Evolutionary conservation across 2,888 invertebrate species (phyloP).

Genomic region (Harmothoe impar): DNA sequence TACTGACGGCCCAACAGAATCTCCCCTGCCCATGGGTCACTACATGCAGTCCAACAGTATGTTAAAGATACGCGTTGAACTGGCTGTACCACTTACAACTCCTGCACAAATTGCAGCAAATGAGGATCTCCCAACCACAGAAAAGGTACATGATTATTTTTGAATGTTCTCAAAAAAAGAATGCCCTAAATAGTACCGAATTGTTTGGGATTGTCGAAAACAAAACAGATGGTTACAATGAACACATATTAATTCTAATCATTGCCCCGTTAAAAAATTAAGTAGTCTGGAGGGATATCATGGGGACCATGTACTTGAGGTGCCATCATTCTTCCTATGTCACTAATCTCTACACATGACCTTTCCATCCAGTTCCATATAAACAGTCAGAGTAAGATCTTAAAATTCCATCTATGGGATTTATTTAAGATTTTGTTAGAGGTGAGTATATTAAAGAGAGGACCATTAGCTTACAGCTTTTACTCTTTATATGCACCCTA

Average conservation of each 20-base stretch:
- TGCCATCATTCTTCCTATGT: no score
- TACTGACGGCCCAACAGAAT: conserved; percentile 81
- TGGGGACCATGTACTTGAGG: no score
- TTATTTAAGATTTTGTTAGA: not conserved
- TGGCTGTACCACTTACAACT: conserved; percentile 79
- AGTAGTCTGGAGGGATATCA: no score
- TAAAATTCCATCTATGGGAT: not conserved
- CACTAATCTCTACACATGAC: no score
- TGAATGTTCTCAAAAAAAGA: not conserved
- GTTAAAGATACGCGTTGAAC: conserved; percentile 81
- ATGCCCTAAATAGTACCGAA: not conserved
- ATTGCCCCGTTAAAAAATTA: no score
- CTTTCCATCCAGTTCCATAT: not conserved
- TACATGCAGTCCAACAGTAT: conserved; percentile 78
- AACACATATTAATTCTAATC: no score
- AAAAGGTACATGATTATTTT: conserved; percentile 75
- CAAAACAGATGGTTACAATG: no score
- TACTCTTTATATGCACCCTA: no score
- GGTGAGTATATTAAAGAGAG: not conserved
- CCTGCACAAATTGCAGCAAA: conserved; percentile 76
- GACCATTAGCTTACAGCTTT: no score
- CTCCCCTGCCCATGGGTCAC: conserved; percentile 78
- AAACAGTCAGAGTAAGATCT: conserved; percentile 2
- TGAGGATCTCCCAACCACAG: conserved; percentile 72
- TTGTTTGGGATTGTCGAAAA: not conserved